phyloP scores from a whole-genome alignment of 2,113 vertebrate species.

The Polyodon spathula region DNA sequence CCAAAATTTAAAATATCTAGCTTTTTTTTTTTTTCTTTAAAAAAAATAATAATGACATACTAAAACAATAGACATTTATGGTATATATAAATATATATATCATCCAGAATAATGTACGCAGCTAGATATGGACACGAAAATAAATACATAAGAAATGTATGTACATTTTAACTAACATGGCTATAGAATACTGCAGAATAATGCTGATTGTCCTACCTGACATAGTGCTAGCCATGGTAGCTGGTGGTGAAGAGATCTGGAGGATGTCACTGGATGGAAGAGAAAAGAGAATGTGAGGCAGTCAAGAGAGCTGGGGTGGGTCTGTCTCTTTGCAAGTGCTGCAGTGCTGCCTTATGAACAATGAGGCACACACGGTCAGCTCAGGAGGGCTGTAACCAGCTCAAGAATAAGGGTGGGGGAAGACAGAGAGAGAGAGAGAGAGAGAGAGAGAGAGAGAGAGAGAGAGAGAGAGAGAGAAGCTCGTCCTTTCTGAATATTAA shows the following conservation, averaged over 20 bases:
- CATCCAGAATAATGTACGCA: not conserved
- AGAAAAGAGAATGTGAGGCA: constrained; percentile 25
- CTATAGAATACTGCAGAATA: not conserved
- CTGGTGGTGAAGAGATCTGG: constrained; percentile 27
- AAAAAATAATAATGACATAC: not conserved
- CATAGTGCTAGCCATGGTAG: constrained; percentile 70
- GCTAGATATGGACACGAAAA: not conserved
- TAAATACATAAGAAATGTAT: not conserved
- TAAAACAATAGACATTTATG: not conserved
- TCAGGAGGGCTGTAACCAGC: constrained; percentile 49
- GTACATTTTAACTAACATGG: not conserved
- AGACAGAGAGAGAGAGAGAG: constrained; percentile 13
- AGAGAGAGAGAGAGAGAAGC: constrained; percentile 4
- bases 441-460: constrained; percentile 2
- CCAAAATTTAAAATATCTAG: not conserved
- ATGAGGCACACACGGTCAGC: constrained; percentile 47
- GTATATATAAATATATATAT: too few species aligned
- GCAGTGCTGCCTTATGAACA: constrained; percentile 46
- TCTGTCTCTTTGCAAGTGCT: constrained; percentile 45
- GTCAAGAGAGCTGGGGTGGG: constrained; percentile 15
- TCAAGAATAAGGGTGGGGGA: constrained; percentile 27
- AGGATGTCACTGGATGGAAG: constrained; percentile 32
- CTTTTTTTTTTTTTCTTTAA: not conserved
- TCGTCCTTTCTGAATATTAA: not conserved
- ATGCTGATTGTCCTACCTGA: constrained; percentile 52